Evolutionary conservation across 2,113 vertebrate species (phyloP), one percentile per base, ranked within the genome.

Genomic region (Thamnaconus septentrionalis): DNA sequence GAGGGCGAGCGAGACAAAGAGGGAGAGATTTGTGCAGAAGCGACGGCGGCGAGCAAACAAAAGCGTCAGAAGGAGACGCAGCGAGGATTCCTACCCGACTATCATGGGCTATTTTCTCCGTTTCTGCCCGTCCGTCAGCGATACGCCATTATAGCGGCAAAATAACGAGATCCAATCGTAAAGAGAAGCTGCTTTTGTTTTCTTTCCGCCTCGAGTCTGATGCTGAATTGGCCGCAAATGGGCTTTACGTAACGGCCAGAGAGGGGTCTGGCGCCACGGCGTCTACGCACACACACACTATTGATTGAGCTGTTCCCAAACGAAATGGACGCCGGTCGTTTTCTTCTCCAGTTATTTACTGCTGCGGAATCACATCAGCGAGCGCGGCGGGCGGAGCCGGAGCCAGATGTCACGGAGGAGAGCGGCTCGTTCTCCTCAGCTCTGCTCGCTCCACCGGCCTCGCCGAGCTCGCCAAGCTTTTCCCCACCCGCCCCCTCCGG

Each of bases 371-470:
- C 67, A 62, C 71, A 84, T 83, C 76, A 76, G 39, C 11, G 8
- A 46, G 42, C 3, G 4, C 12, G 43, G 53, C 51, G 42, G 1
- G 62, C 66, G 56, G 62, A 61, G 52, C 66, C 40, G 5, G 44
- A 59, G 18, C 18, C 18, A 31, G 59, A 72, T 70, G 66, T 77
- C 81, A 78, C 3, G 5, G 41, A 56, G 58, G 61, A 71, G 70
- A 73, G 64, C 49, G 55, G 55, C 62, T 83, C 71, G 71, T 84
- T 83, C 81, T 82, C 66, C 31, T 54, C 71, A 73, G 63, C 52
- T 71, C 55, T 75, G 74, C 9, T 79, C 55, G 41, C 64, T 61
- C 50, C 2, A 52, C 44, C 78, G 69, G 73, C 73, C 78, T 52
- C 39, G 67, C 65, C 6, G 7, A 46, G 55, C 66, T 69, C 71